Evolutionary conservation across 1,140 invertebrate genomes (phyloP).

Genomic region (Ips nitidus): DNA sequence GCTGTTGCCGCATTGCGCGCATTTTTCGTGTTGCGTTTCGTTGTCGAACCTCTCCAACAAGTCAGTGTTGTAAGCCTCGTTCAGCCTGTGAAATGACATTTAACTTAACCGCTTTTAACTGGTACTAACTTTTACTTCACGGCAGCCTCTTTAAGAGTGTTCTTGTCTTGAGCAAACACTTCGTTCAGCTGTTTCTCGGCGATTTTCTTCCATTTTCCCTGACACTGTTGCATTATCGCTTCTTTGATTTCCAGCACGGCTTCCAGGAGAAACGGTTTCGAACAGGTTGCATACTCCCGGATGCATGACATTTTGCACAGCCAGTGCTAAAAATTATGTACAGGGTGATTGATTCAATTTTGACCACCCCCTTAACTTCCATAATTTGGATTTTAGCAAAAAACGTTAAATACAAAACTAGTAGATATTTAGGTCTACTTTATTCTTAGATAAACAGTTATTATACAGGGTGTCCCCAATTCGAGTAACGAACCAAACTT

Average conservation of each 20-base stretch:
- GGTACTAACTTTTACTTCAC: conserved; percentile 43
- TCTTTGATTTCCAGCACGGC: conserved; percentile 57
- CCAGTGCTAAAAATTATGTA: conserved; percentile 55
- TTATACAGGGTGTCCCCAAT: no score
- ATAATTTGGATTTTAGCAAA: no score
- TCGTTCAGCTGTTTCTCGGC: conserved; percentile 57
- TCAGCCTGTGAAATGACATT: conserved; percentile 53
- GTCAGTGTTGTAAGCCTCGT: conserved; percentile 58
- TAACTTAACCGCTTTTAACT: background rate
- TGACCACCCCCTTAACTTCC: no score
- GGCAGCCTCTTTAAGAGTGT: conserved; percentile 56
- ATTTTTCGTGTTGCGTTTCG: conserved; percentile 54
- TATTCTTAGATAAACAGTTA: no score
- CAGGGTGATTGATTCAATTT: no score
- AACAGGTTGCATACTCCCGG: conserved; percentile 43
- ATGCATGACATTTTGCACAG: conserved; percentile 58
- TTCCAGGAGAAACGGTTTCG: conserved; percentile 59
- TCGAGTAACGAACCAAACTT: no score
- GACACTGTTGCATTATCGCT: conserved; percentile 53
- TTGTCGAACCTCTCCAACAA: conserved; percentile 57
- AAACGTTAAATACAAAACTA: no score
- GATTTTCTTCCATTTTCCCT: conserved; percentile 60
- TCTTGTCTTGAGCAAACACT: conserved; percentile 57
- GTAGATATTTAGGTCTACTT: no score
- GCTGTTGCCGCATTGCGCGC: conserved; percentile 57